Percentiles rank a stretch among this genome's conserved stretches.
These are phyloP conservation scores for Pterobdella sp. DNA, from an alignment of 2,888 invertebrate genomes.

Conservation along the genomic window DNA sequence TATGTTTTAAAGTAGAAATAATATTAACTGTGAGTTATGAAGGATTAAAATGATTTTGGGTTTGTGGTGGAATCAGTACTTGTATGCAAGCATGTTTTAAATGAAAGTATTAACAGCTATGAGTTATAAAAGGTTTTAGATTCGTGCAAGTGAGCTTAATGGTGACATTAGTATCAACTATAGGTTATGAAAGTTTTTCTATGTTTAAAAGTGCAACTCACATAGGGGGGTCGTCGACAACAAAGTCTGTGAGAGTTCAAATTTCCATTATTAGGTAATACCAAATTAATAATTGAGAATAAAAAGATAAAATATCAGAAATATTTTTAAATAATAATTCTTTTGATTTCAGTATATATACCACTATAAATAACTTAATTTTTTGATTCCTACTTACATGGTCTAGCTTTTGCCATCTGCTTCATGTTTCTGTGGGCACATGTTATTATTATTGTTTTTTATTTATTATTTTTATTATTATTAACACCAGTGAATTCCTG, in stretches of 20 bases:
- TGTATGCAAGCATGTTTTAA: neutral
- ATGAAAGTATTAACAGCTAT: neutral
- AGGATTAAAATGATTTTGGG: neutral
- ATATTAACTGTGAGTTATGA: neutral
- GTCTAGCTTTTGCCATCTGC: conserved; percentile 23
- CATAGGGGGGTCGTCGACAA: conserved; percentile 25
- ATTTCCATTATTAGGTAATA: neutral
- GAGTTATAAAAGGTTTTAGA: neutral
- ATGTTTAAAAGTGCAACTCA: neutral
- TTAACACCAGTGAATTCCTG: too few relatives aligned
- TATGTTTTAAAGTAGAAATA: neutral
- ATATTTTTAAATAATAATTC: neutral
- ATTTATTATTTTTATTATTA: too few relatives aligned
- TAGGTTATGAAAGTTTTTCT: neutral
- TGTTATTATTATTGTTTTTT: too few relatives aligned
- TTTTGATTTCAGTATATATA: neutral
- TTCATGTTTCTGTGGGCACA: conserved; percentile 24
- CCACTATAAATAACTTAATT: too few relatives aligned
- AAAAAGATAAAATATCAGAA: neutral
- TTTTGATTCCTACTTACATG: too few relatives aligned
- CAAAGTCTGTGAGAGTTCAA: conserved; percentile 10
- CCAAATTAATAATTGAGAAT: too few relatives aligned
- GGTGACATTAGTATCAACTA: too few relatives aligned
- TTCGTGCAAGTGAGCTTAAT: neutral
- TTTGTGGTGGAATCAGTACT: neutral